Evolutionary conservation across 64 coral and sea anemone genomes (phyloP), one percentile per base, ranked within the genome.

Genomic region (Anthopleura sola): DNA sequence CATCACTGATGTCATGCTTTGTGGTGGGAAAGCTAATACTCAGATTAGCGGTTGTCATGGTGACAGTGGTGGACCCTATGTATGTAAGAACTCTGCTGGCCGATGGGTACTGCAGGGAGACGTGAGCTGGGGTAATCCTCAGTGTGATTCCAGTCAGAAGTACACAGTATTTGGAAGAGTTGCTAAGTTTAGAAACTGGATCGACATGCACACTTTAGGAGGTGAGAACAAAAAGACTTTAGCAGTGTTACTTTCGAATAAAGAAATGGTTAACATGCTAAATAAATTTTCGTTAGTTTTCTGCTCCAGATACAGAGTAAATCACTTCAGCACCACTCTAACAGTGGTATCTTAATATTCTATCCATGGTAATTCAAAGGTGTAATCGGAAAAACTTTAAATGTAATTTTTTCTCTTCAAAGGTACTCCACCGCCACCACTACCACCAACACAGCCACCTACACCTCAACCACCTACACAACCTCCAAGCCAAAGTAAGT

Each of bases 31-130:
- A 44, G 71, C 75, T 33, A 87, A 86, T 53, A 90, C 88, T 34
- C 78, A 53, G 23, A 55, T 90, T 1, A 91, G 93, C 80, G 88
- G 93, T 91, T 94, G 93, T 31, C 93, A 94, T 85, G 93, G 93
- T 87, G 93, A 94, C 80, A 94, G 93, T 33, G 93, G 93, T 78
- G 93, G 93, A 49, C 93, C 93, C 36, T 94, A 87, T 29, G 92
- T 93, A 1, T 93, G 92, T 18, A 82, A 68, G 56, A 78, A 60
- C 48, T 23, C 55, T 37, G 83, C 37, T 75, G 85, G 80, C 23
- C 85, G 89, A 13, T 94, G 76, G 60, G 88, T 94, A 46, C 88
- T 90, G 23, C 88, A 94, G 58, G 92, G 92, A 29, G 91, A 50
- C 32, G 88, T 90, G 17, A 90, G 88, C 82, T 90, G 88, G 88